These are phyloP conservation scores for Mugil cephalus DNA, from an alignment of 2,113 vertebrate species.

Conservation along the genomic window DNA sequence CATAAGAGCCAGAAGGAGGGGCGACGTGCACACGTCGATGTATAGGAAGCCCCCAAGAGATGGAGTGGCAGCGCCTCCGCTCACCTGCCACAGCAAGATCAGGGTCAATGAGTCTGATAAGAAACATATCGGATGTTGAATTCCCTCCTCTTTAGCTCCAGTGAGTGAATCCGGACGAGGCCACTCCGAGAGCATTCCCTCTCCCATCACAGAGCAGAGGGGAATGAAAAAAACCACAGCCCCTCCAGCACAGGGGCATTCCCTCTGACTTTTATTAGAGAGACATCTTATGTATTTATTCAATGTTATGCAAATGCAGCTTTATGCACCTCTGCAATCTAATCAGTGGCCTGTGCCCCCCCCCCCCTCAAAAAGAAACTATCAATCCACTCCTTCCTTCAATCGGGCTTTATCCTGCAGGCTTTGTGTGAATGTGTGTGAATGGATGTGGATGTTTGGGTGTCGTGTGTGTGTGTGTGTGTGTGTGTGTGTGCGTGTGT, in stretches of 20 bases:
- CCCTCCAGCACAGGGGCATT: constrained; percentile 47
- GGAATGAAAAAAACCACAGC: constrained; percentile 41
- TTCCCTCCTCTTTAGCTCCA: constrained; percentile 57
- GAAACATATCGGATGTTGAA: constrained; percentile 60
- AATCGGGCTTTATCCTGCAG: constrained; percentile 86
- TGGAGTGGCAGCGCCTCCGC: constrained; percentile 7
- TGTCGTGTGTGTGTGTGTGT: constrained; percentile 10
- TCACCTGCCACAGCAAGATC: constrained; percentile 45
- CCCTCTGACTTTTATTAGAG: constrained; percentile 53
- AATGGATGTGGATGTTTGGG: constrained; percentile 33
- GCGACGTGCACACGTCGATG: constrained; percentile 28
- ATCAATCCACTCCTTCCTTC: constrained; percentile 81
- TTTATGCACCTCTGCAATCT: constrained; percentile 79
- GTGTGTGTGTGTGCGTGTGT: constrained; percentile 45
- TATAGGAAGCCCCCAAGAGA: constrained; percentile 4
- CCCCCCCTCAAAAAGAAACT: constrained; percentile 44
- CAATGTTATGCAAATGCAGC: constrained; percentile 79
- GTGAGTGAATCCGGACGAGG: constrained; percentile 11
- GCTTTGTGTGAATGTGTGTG: constrained; percentile 69
- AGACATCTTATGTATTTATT: constrained; percentile 67
- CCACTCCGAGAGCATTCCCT: constrained; percentile 45
- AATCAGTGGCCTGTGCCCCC: constrained; percentile 75
- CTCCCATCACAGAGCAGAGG: constrained; percentile 3
- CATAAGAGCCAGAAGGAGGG: constrained; percentile 43
- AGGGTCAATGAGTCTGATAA: constrained; percentile 73